Evolutionary conservation across 92 coral and sea anemone genomes (phyloP).

Genomic region (Meandrina meandrites): DNA sequence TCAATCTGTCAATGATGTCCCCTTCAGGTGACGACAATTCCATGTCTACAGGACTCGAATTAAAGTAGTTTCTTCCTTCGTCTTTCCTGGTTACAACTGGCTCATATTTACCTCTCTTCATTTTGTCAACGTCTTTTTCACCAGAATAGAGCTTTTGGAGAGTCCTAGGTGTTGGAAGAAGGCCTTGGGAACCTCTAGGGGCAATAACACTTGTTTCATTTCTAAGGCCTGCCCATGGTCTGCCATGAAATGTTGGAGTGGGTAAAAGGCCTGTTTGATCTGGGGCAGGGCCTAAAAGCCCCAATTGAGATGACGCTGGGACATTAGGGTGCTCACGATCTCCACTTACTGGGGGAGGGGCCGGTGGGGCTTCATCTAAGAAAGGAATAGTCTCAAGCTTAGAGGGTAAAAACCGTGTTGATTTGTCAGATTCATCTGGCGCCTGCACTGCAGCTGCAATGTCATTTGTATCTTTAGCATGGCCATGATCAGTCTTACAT

Average conservation of each 20-base stretch:
- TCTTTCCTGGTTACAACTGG: not conserved
- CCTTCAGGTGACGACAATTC: conserved; percentile 92
- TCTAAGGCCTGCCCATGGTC: not conserved
- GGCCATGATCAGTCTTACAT: not conserved
- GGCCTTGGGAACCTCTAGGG: not conserved
- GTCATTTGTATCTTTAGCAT: not conserved
- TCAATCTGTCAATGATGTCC: conserved; percentile 89
- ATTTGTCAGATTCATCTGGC: not conserved
- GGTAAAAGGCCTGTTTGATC: not conserved
- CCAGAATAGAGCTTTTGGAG: not conserved
- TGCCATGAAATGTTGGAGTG: not conserved
- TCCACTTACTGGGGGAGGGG: conserved; percentile 6
- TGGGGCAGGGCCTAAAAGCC: conserved; percentile 3
- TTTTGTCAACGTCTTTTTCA: not conserved
- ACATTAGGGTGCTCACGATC: not conserved
- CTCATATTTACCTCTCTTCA: not conserved
- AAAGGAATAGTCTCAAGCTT: conserved; percentile 38
- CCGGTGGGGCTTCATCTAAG: conserved; percentile 29
- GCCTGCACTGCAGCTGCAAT: not conserved
- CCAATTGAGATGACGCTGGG: conserved; percentile 12
- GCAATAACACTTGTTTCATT: not conserved
- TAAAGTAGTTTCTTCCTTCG: conserved; percentile 32
- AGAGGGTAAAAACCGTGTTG: conserved; percentile 3
- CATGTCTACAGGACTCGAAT: conserved; percentile 78
- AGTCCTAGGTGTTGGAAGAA: conserved; percentile 15